Conservation (phyloP, 2,113 vertebrate genomes). For the Parotia lawesii region DNA sequence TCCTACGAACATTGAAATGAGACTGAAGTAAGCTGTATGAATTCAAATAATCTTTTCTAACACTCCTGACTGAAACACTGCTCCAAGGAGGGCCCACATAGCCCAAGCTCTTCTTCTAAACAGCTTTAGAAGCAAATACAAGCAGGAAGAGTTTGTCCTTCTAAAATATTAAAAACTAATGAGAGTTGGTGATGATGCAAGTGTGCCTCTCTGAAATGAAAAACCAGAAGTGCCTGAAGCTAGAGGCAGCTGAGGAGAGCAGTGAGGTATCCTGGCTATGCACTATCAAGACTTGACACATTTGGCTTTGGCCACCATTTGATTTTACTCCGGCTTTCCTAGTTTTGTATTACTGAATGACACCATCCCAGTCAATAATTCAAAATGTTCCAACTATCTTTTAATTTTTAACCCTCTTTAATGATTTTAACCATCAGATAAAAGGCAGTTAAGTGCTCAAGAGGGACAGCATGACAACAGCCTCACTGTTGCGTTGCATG, state of each 20-base stretch:
- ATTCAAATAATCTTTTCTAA: neutral
- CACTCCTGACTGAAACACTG: neutral
- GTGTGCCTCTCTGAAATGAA: neutral
- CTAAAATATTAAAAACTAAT: neutral
- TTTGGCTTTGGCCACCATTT: neutral
- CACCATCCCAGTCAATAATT: neutral
- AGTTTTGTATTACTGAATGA: neutral
- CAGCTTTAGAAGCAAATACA: neutral
- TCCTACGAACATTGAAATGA: fast-evolving
- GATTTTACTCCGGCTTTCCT: neutral
- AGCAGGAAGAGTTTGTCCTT: neutral
- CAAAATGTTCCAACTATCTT: neutral
- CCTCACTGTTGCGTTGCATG: fast-evolving
- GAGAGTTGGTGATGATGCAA: neutral
- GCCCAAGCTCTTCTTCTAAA: neutral
- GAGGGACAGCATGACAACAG: neutral
- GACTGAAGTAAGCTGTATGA: neutral
- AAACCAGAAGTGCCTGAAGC: neutral
- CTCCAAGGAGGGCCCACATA: neutral
- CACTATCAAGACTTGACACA: neutral
- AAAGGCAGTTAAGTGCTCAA: neutral
- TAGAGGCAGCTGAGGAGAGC: neutral
- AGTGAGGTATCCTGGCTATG: neutral
- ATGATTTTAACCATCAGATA: neutral
- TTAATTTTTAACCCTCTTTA: neutral